These are phyloP conservation scores for Typhlichthys subterraneus DNA, from an alignment of 2,797 vertebrate genomes.

Conservation along the genomic window DNA sequence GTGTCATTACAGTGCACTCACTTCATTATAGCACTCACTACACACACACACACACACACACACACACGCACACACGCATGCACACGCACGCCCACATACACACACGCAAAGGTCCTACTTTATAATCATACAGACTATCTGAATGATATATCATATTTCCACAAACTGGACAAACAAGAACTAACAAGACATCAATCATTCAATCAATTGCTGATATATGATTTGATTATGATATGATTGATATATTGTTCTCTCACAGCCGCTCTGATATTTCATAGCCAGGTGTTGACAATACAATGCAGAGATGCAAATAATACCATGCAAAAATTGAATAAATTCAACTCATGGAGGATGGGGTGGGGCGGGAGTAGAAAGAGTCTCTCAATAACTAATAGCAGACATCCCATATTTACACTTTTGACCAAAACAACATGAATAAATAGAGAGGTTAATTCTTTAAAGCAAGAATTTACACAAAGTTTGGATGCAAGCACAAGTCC, in stretches of 20 bases:
- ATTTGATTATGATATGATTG: no score
- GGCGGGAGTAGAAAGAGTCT: background rate
- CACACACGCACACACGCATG: background rate
- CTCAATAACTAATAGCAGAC: slow-evolving; percentile 15
- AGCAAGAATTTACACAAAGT: slow-evolving; percentile 48
- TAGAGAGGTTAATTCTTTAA: slow-evolving; percentile 47
- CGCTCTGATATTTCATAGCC: no score
- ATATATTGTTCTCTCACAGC: no score
- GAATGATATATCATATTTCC: no score
- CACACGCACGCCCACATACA: background rate
- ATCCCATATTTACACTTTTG: slow-evolving; percentile 28
- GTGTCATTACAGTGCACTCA: slow-evolving; percentile 16
- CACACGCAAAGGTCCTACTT: slow-evolving; percentile 9
- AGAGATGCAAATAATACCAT: no score
- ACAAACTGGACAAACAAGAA: no score
- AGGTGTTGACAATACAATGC: no score
- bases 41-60: background rate
- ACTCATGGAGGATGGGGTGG: slow-evolving; percentile 7
- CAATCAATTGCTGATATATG: no score
- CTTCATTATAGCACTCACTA: slow-evolving; percentile 21
- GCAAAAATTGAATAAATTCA: slow-evolving; percentile 12
- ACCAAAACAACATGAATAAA: slow-evolving; percentile 51
- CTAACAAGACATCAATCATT: no score
- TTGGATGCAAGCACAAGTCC: slow-evolving; percentile 27
- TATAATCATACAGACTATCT: slow-evolving; percentile 23